Base-by-base conservation (phyloP, 2,888 invertebrate genomes). In the Athrips mouffetella region DNA sequence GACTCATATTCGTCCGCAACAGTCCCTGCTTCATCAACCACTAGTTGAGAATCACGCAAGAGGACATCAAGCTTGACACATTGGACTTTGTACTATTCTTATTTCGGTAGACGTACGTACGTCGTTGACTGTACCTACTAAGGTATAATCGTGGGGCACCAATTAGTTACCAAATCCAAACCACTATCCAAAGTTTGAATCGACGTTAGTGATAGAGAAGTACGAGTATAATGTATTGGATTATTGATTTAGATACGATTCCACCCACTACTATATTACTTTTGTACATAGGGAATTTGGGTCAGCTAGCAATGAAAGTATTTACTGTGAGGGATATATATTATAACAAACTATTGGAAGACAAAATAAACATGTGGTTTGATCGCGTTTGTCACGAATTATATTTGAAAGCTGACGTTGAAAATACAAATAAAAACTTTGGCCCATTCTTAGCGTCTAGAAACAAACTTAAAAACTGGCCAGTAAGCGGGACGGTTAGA, bases 171-270 rank as follows among this genome's bases (percentile, higher is more conserved):
- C n/a, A 29, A 42, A 11, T 42, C 18, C 18, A 11, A 20, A 29
- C 15, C 33, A 41, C 42, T 50, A 44, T 42, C 39, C 37, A 47
- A 41, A 49, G 50, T 55, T 52, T 52, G 35, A 52, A 35, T 40
- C 47, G 48, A 41, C 49, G 35, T 52, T 50, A 52, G 47, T 29
- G 51, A 52, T 44, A 45, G 30, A 18, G 10, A 48, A 20, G n/a
- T n/a, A n/a, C n/a, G n/a, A 27, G 29, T 29, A 44, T 53, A 53
- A 53, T 53, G 53, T 50, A 50, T 49, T 48, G 48, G 41, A 23
- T 31, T 51, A 51, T 45, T 50, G 47, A 52, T 52, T 45, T 27
- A 45, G 37, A 30, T 20, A 39, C 31, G 23, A 46, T 45, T 31
- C 45, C 30, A 30, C 31, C 20, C 15, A 16, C 29, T 13, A 3